Conservation (phyloP, 2,888 invertebrate genomes). For the Drosophila diplacantha region DNA sequence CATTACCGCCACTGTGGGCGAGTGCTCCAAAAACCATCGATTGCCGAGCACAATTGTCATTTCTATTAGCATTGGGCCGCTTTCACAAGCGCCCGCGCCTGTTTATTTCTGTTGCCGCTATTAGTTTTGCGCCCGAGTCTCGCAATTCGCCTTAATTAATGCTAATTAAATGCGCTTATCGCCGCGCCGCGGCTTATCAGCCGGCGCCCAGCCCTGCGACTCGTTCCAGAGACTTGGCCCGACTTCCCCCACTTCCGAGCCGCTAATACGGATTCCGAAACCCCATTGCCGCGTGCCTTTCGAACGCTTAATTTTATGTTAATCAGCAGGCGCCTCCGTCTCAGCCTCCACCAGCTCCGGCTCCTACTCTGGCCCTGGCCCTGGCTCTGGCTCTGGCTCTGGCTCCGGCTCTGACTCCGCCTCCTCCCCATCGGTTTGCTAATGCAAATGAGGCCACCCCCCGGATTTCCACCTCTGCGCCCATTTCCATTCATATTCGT, state of each 20-base stretch:
- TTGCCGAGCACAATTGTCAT: constrained; percentile 49
- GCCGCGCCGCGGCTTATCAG: constrained; percentile 47
- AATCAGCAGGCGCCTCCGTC: constrained; percentile 38
- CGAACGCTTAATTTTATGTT: constrained; percentile 48
- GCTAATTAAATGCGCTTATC: constrained; percentile 64
- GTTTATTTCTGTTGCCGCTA: constrained; percentile 23
- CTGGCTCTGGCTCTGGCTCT: background rate
- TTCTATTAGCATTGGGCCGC: constrained; percentile 37
- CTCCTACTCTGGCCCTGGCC: background rate
- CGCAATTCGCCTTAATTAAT: constrained; percentile 53
- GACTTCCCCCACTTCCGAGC: background rate
- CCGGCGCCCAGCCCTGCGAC: constrained; percentile 28
- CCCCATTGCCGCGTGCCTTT: constrained; percentile 40
- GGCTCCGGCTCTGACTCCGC: background rate
- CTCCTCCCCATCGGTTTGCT: constrained; percentile 4
- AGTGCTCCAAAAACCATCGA: constrained; percentile 52
- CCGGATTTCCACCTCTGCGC: background rate
- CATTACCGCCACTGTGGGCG: constrained; percentile 20
- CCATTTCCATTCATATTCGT: constrained; percentile 34
- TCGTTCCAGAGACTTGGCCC: constrained; percentile 1
- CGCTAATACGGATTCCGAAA: constrained; percentile 10
- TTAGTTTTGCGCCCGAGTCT: constrained; percentile 34
- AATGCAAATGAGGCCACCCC: constrained; percentile 36
- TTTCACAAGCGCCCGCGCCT: constrained; percentile 43
- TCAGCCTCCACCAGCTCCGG: background rate